phyloP scores from a whole-genome alignment of 1,140 invertebrate species.

The Gonatopus flavifemur region DNA sequence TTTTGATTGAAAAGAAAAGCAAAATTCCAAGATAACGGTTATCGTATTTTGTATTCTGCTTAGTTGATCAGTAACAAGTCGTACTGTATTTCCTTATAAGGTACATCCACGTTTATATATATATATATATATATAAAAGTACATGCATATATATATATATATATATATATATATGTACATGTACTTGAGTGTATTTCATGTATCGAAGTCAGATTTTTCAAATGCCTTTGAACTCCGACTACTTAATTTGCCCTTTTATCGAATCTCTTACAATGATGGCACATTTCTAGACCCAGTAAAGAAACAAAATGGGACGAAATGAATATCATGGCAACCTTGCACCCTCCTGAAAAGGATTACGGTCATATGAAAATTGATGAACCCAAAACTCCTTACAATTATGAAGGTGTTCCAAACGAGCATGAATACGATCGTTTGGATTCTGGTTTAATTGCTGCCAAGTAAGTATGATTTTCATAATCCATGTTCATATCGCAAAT shows the following conservation, averaged over 20 bases:
- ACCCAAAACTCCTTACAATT: constrained; percentile 94
- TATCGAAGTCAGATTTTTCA: neutral
- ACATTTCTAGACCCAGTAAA: constrained; percentile 65
- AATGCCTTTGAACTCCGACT: neutral
- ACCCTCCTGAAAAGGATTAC: constrained; percentile 98
- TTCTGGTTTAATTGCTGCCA: constrained; percentile 75
- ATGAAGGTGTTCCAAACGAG: constrained; percentile 70
- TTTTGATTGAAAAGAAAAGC: too few relatives aligned
- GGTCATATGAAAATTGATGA: constrained; percentile 99
- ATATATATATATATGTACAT: neutral
- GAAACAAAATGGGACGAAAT: constrained; percentile 98
- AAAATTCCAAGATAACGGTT: too few relatives aligned
- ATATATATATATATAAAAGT: too few relatives aligned
- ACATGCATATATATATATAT: too few relatives aligned
- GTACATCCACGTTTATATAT: too few relatives aligned
- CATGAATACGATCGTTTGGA: constrained; percentile 75
- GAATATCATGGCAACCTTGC: constrained; percentile 97
- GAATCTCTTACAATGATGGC: neutral
- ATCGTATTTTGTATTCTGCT: neutral
- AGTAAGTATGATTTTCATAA: too few relatives aligned
- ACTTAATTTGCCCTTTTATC: neutral
- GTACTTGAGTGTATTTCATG: neutral
- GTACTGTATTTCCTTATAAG: neutral
- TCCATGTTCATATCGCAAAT: too few relatives aligned
- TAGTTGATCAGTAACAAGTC: neutral